These are phyloP conservation scores for Diabrotica virgifera DNA, from an alignment of 1,140 invertebrate species.

Conservation along the genomic window DNA sequence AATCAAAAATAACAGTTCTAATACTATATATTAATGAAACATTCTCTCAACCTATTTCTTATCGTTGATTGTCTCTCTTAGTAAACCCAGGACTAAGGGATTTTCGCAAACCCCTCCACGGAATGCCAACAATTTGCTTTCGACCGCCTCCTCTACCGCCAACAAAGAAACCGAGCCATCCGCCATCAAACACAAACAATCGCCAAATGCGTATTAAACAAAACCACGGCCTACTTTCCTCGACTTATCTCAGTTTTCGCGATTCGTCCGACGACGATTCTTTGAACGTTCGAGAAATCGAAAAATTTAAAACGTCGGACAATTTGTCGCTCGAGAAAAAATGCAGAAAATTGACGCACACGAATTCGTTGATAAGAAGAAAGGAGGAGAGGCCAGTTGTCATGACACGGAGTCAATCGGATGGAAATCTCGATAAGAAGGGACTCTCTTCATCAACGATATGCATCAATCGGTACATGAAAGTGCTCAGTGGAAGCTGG, in stretches of 20 bases:
- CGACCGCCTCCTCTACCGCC: conserved; percentile 47
- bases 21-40: too few relatives aligned
- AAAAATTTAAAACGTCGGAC: conserved; percentile 21
- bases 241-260: conserved; percentile 47
- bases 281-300: conserved; percentile 22
- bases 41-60: too few relatives aligned
- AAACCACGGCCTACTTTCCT: conserved; percentile 38
- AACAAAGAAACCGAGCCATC: conserved; percentile 40
- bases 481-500: conserved; percentile 61
- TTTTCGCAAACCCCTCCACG: conserved; percentile 5
- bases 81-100: conserved; percentile 4
- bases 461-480: conserved; percentile 58
- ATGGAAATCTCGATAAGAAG: conserved; percentile 44
- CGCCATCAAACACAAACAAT: conserved; percentile 7
- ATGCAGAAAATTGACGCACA: conserved; percentile 36
- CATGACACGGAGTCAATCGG: conserved; percentile 43
- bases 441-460: conserved; percentile 43
- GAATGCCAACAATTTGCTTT: conserved; percentile 48
- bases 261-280: conserved; percentile 44
- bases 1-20: too few relatives aligned
- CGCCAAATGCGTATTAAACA: conserved; percentile 24
- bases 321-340: conserved; percentile 25
- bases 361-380: conserved; percentile 38
- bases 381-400: conserved; percentile 26
- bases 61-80: background rate